These are phyloP conservation scores for Panopea generosa DNA, from an alignment of 2,888 invertebrate species.

Conservation along the genomic window DNA sequence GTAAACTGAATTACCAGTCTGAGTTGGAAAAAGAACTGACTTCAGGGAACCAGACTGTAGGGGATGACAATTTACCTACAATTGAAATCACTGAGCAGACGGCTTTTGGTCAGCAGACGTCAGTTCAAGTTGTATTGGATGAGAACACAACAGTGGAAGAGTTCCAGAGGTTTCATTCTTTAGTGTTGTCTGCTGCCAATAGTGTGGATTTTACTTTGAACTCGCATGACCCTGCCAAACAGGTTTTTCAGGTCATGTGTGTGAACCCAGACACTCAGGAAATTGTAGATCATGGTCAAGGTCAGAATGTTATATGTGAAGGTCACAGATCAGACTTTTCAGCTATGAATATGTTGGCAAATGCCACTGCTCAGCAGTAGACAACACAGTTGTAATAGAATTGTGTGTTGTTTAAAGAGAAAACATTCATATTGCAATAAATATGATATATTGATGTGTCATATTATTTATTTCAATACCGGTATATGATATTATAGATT, in stretches of 20 bases:
- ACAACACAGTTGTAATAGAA: not conserved
- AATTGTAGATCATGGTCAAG: slow-evolving; percentile 57
- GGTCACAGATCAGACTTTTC: slow-evolving; percentile 10
- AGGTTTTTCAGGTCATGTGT: slow-evolving; percentile 53
- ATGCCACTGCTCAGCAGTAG: slow-evolving; percentile 29
- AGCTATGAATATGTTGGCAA: slow-evolving; percentile 30
- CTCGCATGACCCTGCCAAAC: slow-evolving; percentile 16
- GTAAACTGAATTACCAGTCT: slow-evolving; percentile 24
- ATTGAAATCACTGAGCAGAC: slow-evolving; percentile 34
- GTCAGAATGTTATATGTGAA: slow-evolving; percentile 11
- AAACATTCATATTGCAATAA: too few relatives aligned
- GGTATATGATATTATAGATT: too few relatives aligned
- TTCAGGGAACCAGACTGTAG: slow-evolving; percentile 2
- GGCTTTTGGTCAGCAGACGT: slow-evolving; percentile 25
- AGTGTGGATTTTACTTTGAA: slow-evolving; percentile 13
- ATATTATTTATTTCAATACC: too few relatives aligned
- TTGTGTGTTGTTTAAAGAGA: too few relatives aligned
- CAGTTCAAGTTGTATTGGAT: slow-evolving; percentile 41
- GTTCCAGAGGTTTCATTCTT: slow-evolving; percentile 37
- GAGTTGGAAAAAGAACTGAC: slow-evolving; percentile 31
- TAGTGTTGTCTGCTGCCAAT: slow-evolving; percentile 30
- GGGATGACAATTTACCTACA: slow-evolving; percentile 1
- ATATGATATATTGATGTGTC: too few relatives aligned
- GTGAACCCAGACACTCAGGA: slow-evolving; percentile 61
- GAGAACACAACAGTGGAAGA: slow-evolving; percentile 43